A percentile compares a stretch with the other conserved stretches of the same genome.
phyloP scores from a whole-genome alignment of 1,140 invertebrate genomes.

The Heliconius nattereri region DNA sequence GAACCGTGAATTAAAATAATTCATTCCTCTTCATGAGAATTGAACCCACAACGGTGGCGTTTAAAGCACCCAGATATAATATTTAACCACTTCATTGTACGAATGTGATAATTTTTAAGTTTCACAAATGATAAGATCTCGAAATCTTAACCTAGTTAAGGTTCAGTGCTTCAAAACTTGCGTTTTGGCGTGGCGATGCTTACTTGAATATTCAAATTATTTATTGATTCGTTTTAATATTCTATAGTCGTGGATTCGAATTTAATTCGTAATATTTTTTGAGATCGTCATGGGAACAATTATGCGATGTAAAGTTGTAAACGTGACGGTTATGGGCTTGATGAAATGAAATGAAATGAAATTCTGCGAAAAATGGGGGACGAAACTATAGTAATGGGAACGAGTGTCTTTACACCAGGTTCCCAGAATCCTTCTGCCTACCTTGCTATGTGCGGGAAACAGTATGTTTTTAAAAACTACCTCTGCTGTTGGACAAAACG shows the following conservation, averaged over 20 bases:
- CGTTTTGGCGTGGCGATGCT: background rate
- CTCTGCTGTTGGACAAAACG: no score
- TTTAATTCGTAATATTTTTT: background rate
- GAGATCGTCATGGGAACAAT: background rate
- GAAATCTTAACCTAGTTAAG: background rate
- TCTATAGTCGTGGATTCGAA: no score
- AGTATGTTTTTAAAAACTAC: no score
- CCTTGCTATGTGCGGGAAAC: no score
- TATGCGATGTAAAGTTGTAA: no score
- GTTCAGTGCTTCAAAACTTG: background rate
- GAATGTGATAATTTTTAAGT: background rate
- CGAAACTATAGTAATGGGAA: no score
- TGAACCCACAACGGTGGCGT: background rate
- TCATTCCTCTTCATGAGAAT: background rate
- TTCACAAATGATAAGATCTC: slow-evolving; percentile 3
- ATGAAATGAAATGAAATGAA: no score
- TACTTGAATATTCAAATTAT: background rate
- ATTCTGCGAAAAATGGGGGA: no score
- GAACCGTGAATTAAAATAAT: background rate
- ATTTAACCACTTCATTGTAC: background rate
- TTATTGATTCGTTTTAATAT: no score
- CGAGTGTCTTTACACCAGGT: no score
- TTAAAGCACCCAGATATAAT: background rate
- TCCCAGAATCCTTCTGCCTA: no score
- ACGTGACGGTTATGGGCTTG: no score